Base-by-base conservation (phyloP, 2,888 invertebrate species). In the Sialis fuliginosa region DNA sequence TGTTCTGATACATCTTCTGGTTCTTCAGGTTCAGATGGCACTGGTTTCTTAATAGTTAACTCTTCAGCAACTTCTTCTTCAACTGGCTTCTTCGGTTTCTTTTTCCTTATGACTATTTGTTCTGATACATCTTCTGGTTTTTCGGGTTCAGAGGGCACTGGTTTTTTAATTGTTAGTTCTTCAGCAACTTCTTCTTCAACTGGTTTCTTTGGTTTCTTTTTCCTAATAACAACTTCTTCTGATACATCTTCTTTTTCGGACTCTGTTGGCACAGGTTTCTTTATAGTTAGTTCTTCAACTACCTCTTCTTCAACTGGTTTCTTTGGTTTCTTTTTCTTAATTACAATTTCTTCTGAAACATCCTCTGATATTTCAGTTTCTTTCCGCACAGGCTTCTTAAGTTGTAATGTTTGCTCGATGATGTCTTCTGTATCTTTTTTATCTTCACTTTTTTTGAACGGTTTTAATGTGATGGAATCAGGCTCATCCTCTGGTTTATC, bases 61-160 rank as follows among this genome's bases (percentile, higher is more conserved):
- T 74, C 72, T 56, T 71, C 70, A 31, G 64, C 63, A 52, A 71
- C 64, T 48, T 62, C 61, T 3, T 48, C 48, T 6, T 53, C 53
- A 0, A 54, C 54, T 57, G 33, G 54, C 53, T 49, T 53, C 55
- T n/a, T 32, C 2, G 43, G 50, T 49, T 45, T 56, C 54, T 54
- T 55, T 51, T 57, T 57, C 60, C 55, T 58, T 10, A 62, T 56
- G 6, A 55, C 53, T 33, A 58, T 48, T 52, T 60, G 57, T 55
- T 62, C 55, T 46, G 53, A 48, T 48, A 56, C 52, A 54, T 62
- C 57, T 50, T 61, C 45, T 30, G 33, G 6, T 31, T 57, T 50
- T 7, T 57, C 48, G 9, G 51, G 52, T 5, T 82, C 22, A 2
- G 22, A 44, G 1, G 52, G 52, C 4, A 45, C 46, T 3, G 53